These are phyloP conservation scores for Campylomormyrus numenius DNA, from an alignment of 2,113 vertebrate genomes.

Conservation along the genomic window DNA sequence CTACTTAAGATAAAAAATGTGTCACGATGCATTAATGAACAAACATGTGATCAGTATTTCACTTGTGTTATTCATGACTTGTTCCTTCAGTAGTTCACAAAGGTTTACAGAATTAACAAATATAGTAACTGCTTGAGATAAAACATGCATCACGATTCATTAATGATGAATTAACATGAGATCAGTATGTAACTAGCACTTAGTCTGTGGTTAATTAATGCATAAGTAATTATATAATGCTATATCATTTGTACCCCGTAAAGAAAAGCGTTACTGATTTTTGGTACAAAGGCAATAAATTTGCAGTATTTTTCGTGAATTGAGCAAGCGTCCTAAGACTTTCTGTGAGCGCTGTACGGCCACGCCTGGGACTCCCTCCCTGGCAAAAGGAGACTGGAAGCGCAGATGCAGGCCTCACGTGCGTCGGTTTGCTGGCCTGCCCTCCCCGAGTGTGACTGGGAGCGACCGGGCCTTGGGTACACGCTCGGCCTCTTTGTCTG, in stretches of 20 bases:
- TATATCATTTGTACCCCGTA: not conserved
- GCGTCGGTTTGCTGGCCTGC: not conserved
- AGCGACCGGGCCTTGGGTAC: slow-evolving; percentile 52
- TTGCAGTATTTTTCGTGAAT: not conserved
- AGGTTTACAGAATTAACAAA: not conserved
- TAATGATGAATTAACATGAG: not conserved
- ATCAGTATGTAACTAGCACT: not conserved
- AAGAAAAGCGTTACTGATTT: not conserved
- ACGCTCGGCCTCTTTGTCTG: slow-evolving; percentile 51
- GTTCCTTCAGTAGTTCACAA: too few relatives aligned
- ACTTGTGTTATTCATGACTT: too few relatives aligned
- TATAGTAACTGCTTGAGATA: not conserved
- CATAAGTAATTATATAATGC: not conserved
- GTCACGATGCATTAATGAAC: not conserved
- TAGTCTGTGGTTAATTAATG: not conserved
- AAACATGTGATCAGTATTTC: not conserved
- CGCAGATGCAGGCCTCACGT: not conserved
- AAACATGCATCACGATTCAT: not conserved
- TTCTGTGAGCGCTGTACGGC: not conserved
- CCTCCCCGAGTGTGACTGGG: not conserved
- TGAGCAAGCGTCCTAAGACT: not conserved
- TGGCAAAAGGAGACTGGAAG: not conserved
- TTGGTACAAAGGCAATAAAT: not conserved
- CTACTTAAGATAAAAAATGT: not conserved
- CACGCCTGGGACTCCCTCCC: not conserved